Conservation (phyloP, 2,113 vertebrate species). For the Recurvirostra avosetta region DNA sequence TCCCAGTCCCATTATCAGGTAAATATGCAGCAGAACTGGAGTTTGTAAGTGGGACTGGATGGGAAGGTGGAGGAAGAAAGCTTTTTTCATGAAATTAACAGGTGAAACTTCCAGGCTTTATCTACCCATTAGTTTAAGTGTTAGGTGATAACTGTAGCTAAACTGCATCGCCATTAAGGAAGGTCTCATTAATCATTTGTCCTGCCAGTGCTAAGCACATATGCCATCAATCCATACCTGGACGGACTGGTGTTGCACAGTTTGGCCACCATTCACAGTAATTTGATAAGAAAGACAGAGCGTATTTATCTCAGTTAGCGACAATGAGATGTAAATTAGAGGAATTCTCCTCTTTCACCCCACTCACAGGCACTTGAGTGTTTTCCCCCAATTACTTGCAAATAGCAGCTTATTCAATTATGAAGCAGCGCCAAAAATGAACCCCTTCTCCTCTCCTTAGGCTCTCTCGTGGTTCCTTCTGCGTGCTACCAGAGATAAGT, state of each 20-base stretch:
- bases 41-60: neutral
- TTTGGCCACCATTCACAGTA: neutral
- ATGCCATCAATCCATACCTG: neutral
- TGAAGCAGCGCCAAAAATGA: neutral
- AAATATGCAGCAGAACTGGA: neutral
- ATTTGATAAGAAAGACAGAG: constrained; percentile 1
- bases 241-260: neutral
- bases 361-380: neutral
- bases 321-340: constrained; percentile 21
- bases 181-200: neutral
- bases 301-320: constrained; percentile 26
- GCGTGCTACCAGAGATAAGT: neutral
- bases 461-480: neutral
- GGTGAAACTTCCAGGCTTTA: neutral
- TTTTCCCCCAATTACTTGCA: constrained; percentile 23
- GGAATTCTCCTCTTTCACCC: constrained; percentile 21
- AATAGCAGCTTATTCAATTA: constrained; percentile 36
- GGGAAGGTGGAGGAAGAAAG: neutral
- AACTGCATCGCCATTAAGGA: neutral
- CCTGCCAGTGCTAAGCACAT: neutral
- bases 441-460: neutral
- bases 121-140: neutral
- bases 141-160: neutral
- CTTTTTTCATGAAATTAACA: neutral
- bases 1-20: neutral